phyloP scores from a whole-genome alignment of 2,888 invertebrate species.

The Panzeria rudis region DNA sequence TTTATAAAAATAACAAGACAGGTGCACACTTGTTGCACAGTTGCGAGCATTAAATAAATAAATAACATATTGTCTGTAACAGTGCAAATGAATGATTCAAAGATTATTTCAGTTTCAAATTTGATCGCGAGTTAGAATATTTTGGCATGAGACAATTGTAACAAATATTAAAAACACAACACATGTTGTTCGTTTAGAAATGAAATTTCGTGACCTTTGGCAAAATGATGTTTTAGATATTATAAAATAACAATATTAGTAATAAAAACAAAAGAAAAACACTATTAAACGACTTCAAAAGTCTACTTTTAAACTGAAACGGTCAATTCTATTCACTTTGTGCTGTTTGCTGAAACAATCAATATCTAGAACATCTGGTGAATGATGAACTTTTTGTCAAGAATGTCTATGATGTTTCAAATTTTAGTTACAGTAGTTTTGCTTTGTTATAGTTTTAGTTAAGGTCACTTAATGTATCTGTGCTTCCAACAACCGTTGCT shows the following conservation, averaged over 20 bases:
- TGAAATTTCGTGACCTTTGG: conserved; percentile 40
- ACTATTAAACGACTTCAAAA: conserved; percentile 15
- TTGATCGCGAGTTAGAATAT: not conserved
- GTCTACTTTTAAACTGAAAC: conserved; percentile 30
- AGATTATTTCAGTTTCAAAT: not conserved
- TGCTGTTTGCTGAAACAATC: not conserved
- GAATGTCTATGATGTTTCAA: conserved; percentile 42
- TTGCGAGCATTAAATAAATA: not conserved
- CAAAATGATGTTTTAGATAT: not conserved
- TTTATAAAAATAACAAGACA: conserved; percentile 2
- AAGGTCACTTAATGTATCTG: conserved; percentile 23
- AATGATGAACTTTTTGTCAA: conserved; percentile 60
- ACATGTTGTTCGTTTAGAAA: not conserved
- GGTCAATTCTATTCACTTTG: conserved; percentile 12
- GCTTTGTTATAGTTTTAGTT: conserved; percentile 23
- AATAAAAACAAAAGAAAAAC: not conserved
- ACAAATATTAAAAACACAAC: not conserved
- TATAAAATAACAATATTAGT: not conserved
- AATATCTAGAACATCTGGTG: conserved; percentile 56
- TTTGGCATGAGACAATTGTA: conserved; percentile 14
- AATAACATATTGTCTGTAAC: conserved; percentile 7
- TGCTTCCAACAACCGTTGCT: not conserved
- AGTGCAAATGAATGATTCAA: not conserved
- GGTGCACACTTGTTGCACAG: conserved; percentile 2
- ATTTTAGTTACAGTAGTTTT: conserved; percentile 20